A percentile compares a stretch with the other conserved stretches of the same genome.
Evolutionary conservation across 2,888 invertebrate species (phyloP).

Genomic region (Pyrgus malvae): DNA sequence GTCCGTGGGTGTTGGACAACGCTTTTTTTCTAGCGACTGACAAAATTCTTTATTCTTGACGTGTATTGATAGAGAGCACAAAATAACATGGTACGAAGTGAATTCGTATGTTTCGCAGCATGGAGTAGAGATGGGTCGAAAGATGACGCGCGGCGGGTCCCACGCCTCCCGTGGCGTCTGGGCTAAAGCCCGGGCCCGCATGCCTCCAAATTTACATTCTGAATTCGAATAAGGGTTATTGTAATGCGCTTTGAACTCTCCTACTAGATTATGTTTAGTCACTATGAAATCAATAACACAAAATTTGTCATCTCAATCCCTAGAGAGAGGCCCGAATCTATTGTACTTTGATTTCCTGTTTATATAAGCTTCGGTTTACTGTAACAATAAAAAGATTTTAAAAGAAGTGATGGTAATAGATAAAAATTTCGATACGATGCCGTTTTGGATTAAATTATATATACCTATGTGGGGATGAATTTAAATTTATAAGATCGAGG

Average conservation of each 20-base stretch:
- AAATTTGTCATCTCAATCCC: conserved; percentile 51
- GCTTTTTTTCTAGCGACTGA: conserved; percentile 48
- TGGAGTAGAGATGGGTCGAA: conserved; percentile 66
- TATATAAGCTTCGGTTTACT: conserved; percentile 41
- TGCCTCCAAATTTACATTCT: conserved; percentile 70
- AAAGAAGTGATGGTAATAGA: conserved; percentile 11
- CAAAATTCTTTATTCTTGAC: conserved; percentile 48
- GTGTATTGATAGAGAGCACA: conserved; percentile 66
- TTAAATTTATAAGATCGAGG: conserved; percentile 2
- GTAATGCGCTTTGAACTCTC: conserved; percentile 40
- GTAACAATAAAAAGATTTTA: not conserved
- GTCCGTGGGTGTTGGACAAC: conserved; percentile 45
- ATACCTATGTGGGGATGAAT: not conserved
- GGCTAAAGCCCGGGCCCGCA: conserved; percentile 46
- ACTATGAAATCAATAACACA: conserved; percentile 54
- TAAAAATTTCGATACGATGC: conserved; percentile 2
- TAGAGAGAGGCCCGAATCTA: conserved; percentile 41
- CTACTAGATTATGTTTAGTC: conserved; percentile 51
- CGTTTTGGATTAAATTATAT: conserved; percentile 4
- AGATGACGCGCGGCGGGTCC: conserved; percentile 53
- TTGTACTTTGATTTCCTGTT: conserved; percentile 49
- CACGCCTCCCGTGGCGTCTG: conserved; percentile 58
- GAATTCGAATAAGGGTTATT: conserved; percentile 55
- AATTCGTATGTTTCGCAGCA: conserved; percentile 77
- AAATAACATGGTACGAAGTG: conserved; percentile 64